phyloP scores from a whole-genome alignment of 2,888 invertebrate species.

The Synergus itoensis region DNA sequence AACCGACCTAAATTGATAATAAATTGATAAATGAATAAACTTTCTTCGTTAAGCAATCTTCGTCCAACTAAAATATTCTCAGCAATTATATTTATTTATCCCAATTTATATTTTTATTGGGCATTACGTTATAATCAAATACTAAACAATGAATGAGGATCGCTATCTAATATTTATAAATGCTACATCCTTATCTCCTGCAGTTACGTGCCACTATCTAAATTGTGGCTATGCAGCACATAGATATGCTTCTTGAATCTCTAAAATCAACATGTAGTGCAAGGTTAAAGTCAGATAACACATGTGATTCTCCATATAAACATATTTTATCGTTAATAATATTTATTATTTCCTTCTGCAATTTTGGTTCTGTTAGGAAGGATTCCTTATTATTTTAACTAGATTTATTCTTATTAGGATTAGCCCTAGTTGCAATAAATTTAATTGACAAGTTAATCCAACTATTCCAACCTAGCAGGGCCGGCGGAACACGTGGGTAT shows the following conservation, averaged over 20 bases:
- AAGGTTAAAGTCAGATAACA: conserved; percentile 2
- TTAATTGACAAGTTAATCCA: too few relatives aligned
- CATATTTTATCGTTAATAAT: background rate
- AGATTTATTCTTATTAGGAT: too few relatives aligned
- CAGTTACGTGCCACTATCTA: background rate
- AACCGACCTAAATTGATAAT: too few relatives aligned
- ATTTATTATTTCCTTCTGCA: too few relatives aligned
- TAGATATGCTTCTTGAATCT: background rate
- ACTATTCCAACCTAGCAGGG: too few relatives aligned
- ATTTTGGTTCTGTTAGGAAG: too few relatives aligned
- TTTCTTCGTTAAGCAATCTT: background rate
- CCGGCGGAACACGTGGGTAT: too few relatives aligned
- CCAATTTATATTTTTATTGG: too few relatives aligned
- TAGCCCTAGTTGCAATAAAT: too few relatives aligned
- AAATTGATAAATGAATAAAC: background rate
- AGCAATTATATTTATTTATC: background rate
- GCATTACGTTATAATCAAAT: too few relatives aligned
- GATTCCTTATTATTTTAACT: too few relatives aligned
- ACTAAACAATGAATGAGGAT: conserved; percentile 1
- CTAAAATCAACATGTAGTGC: background rate
- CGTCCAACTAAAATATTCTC: background rate
- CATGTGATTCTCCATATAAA: background rate
- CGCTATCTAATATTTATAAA: background rate
- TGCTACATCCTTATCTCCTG: background rate
- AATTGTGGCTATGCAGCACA: background rate